Evolutionary conservation across 2,113 vertebrate genomes (phyloP), one percentile per base, ranked within the genome.

Genomic region (Ranitomeya imitator): DNA sequence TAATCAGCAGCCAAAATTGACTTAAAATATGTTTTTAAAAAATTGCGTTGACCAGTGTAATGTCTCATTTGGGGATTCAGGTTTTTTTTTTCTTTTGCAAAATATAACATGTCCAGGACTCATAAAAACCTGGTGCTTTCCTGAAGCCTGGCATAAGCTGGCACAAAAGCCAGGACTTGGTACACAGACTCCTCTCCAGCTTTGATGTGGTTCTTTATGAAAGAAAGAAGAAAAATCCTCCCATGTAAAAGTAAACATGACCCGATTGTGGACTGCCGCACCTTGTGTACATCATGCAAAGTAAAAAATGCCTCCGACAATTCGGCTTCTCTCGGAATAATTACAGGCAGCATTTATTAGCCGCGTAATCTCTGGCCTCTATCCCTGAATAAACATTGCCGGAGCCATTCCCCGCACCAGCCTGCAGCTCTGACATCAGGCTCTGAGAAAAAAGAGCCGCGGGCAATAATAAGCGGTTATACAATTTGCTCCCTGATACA

Each of bases 191-290:
- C 65, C 61, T 89, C 88, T 63, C 91, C 59, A 85, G 84, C 96
- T 97, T 96, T 96, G 95, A 97, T 95, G 94, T 94, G 93, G 94
- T 94, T 95, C 93, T 92, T 94, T 93, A 92, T 92, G 91, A 14
- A 88, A 79, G 57, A 57, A 79, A 57, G 52, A 54, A 54, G 7
- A 51, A 78, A 78, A 82, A 19, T 18, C 57, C 63, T 63, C 85
- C 90, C 90, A 92, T 94, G 96, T 95, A 96, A 97, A 94, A 88
- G 91, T 95, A 96, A 97, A 97, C 90, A 91, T 91, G 93, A 92
- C 90, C 91, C 89, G 85, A 84, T 69, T 89, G n/a, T 73, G 65
- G 63, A 90, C 80, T 13, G 0, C 85, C 4, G 0, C 86, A 91
- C 85, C 89, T 89, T 90, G 85, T 79, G 85, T 88, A 89, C n/a